Conservation (phyloP, 2,113 vertebrate species). For the Serilophus lunatus region DNA sequence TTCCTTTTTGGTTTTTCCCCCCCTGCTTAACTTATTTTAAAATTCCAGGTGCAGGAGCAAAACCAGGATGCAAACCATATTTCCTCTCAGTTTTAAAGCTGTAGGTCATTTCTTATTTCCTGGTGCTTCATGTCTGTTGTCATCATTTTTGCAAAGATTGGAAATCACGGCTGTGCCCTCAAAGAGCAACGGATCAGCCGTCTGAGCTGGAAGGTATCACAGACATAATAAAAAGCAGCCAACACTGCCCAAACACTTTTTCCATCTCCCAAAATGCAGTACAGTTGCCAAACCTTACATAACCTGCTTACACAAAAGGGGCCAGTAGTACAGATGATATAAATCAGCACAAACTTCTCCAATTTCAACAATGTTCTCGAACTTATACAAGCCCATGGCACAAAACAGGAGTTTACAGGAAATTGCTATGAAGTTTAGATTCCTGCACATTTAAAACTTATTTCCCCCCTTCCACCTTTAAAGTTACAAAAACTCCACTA, state of each 20-base stretch:
- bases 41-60: slow-evolving; percentile 24
- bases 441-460: background rate
- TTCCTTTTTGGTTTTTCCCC: background rate
- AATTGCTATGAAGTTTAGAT: background rate
- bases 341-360: slow-evolving; percentile 22
- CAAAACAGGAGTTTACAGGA: slow-evolving; percentile 16
- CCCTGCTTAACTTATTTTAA: background rate
- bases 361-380: background rate
- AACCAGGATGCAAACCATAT: background rate
- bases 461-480: background rate
- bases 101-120: slow-evolving; percentile 9
- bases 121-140: background rate
- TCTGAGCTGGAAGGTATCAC: background rate
- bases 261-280: background rate
- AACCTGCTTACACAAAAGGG: slow-evolving; percentile 32
- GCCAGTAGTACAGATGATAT: background rate
- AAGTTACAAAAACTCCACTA: background rate
- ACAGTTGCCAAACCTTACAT: slow-evolving; percentile 29
- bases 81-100: background rate
- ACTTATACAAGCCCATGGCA: slow-evolving; percentile 13
- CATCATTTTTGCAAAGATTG: background rate
- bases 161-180: background rate
- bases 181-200: background rate
- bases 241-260: background rate
- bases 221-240: background rate